These are phyloP conservation scores for Pristionchus mayeri DNA, from an alignment of 2,888 invertebrate species.

Conservation along the genomic window DNA sequence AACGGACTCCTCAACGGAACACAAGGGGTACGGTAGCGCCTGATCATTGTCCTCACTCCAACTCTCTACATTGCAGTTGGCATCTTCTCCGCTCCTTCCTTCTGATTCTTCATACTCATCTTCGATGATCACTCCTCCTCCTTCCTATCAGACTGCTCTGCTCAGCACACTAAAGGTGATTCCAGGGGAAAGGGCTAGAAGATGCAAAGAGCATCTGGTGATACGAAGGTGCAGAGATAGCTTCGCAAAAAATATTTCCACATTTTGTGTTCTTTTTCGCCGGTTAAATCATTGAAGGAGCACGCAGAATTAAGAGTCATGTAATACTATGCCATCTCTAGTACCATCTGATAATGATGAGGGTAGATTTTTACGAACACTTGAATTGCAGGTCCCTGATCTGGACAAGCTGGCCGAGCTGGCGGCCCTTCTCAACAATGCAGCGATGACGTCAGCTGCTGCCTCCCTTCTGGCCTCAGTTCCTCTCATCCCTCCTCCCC, in stretches of 20 bases:
- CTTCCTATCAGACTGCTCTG: conserved; percentile 28
- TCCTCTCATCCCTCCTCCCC: neutral
- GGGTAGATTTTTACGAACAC: too few relatives aligned
- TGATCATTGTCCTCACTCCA: neutral
- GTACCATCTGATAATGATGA: too few relatives aligned
- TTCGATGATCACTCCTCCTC: conserved; percentile 34
- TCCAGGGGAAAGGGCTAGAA: too few relatives aligned
- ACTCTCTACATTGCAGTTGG: neutral
- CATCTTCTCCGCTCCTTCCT: neutral
- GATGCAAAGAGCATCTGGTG: too few relatives aligned
- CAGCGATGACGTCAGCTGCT: neutral
- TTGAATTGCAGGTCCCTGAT: neutral
- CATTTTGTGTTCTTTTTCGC: too few relatives aligned
- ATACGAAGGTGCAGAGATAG: too few relatives aligned
- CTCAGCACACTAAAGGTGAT: neutral
- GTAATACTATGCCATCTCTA: too few relatives aligned
- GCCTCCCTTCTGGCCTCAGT: neutral
- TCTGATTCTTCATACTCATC: neutral
- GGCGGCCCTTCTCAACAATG: neutral
- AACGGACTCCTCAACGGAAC: neutral
- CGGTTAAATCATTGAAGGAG: too few relatives aligned
- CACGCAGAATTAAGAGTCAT: too few relatives aligned
- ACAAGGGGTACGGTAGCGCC: neutral
- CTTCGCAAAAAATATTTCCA: too few relatives aligned
- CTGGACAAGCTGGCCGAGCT: neutral